Evolutionary conservation across 2,113 vertebrate species (phyloP).

Genomic region (Thomomys bottae): DNA sequence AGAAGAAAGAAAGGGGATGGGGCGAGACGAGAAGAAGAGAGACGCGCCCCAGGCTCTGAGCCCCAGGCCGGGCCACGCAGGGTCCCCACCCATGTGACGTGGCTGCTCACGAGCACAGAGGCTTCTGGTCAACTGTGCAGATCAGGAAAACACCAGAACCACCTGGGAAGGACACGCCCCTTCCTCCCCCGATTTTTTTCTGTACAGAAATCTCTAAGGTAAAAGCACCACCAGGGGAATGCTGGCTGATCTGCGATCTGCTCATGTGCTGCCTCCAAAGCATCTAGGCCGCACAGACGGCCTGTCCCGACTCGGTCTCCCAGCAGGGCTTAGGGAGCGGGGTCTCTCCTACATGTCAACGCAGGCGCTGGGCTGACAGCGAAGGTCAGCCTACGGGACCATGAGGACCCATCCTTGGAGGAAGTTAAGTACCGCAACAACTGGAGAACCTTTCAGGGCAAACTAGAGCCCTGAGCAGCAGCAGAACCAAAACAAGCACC

Average conservation of each 20-base stretch:
- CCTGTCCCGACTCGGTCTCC: background rate
- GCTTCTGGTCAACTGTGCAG: conserved; percentile 30
- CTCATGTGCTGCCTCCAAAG: background rate
- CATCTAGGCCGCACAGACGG: background rate
- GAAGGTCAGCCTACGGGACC: conserved; percentile 46
- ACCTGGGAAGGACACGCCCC: conserved; percentile 44
- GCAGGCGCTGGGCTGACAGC: background rate
- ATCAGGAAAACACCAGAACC: conserved; percentile 49
- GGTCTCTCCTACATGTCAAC: background rate
- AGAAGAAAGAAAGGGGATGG: background rate
- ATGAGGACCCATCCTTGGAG: conserved; percentile 43
- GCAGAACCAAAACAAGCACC: conserved; percentile 75
- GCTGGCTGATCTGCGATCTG: too few relatives aligned
- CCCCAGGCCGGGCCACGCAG: background rate
- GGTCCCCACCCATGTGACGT: background rate
- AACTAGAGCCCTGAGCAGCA: conserved; percentile 74
- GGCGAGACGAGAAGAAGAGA: background rate
- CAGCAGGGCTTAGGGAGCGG: background rate
- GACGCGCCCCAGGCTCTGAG: background rate
- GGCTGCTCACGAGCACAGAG: conserved; percentile 10
- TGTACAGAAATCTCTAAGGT: background rate
- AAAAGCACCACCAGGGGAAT: conserved; percentile 46
- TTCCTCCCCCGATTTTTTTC: background rate
- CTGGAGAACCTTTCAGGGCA: conserved; percentile 63
- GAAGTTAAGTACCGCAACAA: background rate